These are phyloP conservation scores for Lepidotrigona ventralis DNA, from an alignment of 1,140 invertebrate genomes.

Conservation along the genomic window DNA sequence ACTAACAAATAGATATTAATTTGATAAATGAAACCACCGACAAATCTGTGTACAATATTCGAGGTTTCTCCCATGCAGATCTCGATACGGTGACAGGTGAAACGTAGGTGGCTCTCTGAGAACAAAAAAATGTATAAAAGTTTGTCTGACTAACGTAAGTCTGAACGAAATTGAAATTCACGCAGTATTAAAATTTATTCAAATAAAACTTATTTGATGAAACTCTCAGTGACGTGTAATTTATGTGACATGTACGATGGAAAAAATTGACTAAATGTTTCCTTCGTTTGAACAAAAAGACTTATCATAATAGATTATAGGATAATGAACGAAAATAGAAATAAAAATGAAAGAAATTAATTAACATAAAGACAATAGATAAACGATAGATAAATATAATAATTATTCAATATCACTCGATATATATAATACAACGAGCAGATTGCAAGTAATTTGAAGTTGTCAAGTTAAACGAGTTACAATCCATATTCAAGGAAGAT, in stretches of 20 bases:
- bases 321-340: too few relatives aligned
- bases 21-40: conserved; percentile 22
- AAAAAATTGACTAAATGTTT: neutral
- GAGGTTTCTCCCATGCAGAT: conserved; percentile 6
- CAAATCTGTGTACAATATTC: conserved; percentile 14
- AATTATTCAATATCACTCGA: neutral
- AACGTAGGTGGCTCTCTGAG: conserved; percentile 8
- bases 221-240: neutral
- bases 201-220: conserved; percentile 1
- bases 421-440: conserved; percentile 4
- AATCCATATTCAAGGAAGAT: neutral
- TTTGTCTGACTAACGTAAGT: neutral
- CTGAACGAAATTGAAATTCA: neutral
- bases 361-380: neutral
- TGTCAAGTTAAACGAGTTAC: conserved; percentile 14
- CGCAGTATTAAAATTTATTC: neutral
- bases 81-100: conserved; percentile 7
- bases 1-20: conserved; percentile 8
- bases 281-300: too few relatives aligned
- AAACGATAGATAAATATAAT: too few relatives aligned
- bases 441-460: conserved; percentile 19
- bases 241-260: too few relatives aligned
- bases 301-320: too few relatives aligned
- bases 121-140: conserved; percentile 15
- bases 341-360: neutral